Evolutionary conservation across 2,888 invertebrate genomes (phyloP).

Genomic region (Zhuqinia jingwanae): DNA sequence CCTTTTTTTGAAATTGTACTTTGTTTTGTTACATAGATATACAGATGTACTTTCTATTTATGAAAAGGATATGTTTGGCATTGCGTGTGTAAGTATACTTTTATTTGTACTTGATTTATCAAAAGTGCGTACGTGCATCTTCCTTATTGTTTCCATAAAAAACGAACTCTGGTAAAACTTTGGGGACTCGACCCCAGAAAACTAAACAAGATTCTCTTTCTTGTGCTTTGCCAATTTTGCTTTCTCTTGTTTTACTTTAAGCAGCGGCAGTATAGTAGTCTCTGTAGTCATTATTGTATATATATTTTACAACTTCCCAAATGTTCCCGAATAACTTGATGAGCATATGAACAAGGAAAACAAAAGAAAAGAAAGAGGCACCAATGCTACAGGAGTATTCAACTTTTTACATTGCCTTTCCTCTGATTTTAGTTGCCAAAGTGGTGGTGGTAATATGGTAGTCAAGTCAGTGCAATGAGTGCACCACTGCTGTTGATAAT

Average conservation of each 20-base stretch:
- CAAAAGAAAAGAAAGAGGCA: background rate
- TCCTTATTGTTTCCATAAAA: constrained; percentile 1
- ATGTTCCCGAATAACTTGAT: constrained; percentile 20
- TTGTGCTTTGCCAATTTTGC: constrained; percentile 27
- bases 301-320: constrained; percentile 27
- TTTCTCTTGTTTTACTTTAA: background rate
- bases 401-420: constrained; percentile 26
- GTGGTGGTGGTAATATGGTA: background rate
- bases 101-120: constrained; percentile 32
- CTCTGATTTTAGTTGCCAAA: background rate
- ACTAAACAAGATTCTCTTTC: background rate
- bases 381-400: background rate
- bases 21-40: too few species aligned
- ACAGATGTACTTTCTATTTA: too few species aligned
- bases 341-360: background rate
- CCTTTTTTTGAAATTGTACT: too few species aligned
- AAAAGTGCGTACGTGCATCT: constrained; percentile 39
- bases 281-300: constrained; percentile 1
- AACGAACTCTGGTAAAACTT: background rate
- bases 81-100: background rate
- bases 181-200: background rate
- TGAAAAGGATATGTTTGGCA: too few species aligned
- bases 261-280: background rate
- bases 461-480: background rate
- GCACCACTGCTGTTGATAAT: constrained; percentile 11